Evolutionary conservation across 2,113 vertebrate genomes (phyloP), one percentile per base, ranked within the genome.

Genomic region (Eonycteris spelaea): DNA sequence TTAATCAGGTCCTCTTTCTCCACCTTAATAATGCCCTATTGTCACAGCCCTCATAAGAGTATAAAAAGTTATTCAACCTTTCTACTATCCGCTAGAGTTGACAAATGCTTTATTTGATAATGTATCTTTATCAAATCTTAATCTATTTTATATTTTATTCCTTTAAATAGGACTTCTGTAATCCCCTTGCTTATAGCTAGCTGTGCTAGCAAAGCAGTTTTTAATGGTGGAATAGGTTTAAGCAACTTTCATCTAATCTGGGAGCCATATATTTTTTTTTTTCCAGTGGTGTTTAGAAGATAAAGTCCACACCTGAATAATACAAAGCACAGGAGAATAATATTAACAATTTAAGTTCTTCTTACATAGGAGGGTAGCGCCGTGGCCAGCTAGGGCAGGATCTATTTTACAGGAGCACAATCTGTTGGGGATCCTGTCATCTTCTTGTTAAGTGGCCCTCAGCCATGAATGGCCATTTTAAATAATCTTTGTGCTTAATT

Each of bases 401-500:
- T 35, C 38, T 93, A 63, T 61, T 95, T 87, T 48, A 70, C 1
- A 59, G 48, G 13, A 90, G 1, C 21, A 65, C 35, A 57, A 13
- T 80, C 61, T 68, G 13, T 16, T 93, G 19, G 4, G 22, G 18
- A 73, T 77, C 59, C 35, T 11, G 61, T 77, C 73, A 40, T 71
- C 53, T 71, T 88, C 59, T 91, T 91, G 8, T 53, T 63, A 79
- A 82, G 22, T 77, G 48, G 11, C 16, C 16, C 59, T 86, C 9
- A 79, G 35, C 7, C 40, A 63, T 22, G 30, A 74, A 78, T 48
- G 33, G 16, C 19, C 30, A 86, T 67, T 84, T 75, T 57, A 94
- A 85, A 57, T 88, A 88, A 94, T 83, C 59, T 88, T 86, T 78
- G 33, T 48, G 33, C 63, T 70, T 51, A 82, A 88, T 86, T 88